Base-by-base conservation (phyloP, 2,797 vertebrate species). In the Molossus alvarezi region DNA sequence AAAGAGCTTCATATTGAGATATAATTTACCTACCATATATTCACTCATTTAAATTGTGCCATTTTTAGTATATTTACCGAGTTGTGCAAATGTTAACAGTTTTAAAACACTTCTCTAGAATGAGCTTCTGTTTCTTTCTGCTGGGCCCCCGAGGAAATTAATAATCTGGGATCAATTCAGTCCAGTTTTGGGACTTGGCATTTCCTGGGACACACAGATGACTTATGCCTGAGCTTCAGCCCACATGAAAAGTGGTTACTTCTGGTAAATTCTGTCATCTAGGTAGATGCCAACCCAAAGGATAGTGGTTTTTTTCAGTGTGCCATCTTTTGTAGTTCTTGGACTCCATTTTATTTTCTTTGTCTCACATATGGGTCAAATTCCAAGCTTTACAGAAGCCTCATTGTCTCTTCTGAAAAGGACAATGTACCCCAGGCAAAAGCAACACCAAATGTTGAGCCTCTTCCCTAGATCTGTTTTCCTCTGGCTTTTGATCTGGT, bases 21-120 rank as follows among this genome's bases (percentile, higher is more conserved):
- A 72, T 51, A 80, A 64, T 85, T 94, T 33, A 57, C 18, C 3
- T 73, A 73, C 1, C 57, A 90, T 67, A 90, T n/a, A 79, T 15
- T 71, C 73, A 67, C 37, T 79, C 55, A 72, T 60, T 71, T n/a
- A 29, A 67, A 91, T 11, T 21, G 1, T 82, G 79, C 17, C 45
- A 55, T 29, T 81, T 92, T 90, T 23, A 88, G 64, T 67, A 37
- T 93, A 75, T 60, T 90, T 91, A 80, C 58, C 65, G 82, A 95
- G 37, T 57, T 71, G 29, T 57, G 11, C 37, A 69, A 57, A 41
- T 25, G 87, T 27, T 62, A n/a, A 9, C 10, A 64, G 17, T 85
- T 88, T 84, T 67, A 37, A 15, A 80, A 48, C 8, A 90, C 33
- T 90, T 88, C 82, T 88, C 41, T 60, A 71, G n/a, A 91, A 53